Conservation (phyloP, 2,888 invertebrate genomes). For the Rhodophaea formosa region DNA sequence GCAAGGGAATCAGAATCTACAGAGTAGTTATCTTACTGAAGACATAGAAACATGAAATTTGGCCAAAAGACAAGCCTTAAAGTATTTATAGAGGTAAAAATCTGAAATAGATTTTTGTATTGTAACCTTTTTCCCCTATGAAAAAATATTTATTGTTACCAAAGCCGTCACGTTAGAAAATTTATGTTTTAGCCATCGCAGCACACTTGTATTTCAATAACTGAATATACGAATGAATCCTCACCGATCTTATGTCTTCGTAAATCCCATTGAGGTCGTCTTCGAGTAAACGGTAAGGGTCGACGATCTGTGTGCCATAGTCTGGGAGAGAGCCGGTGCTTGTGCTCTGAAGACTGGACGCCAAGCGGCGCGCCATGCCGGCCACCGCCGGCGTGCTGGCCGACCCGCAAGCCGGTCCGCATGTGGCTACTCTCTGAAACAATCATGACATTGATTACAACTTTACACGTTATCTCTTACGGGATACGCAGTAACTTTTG, state of each 20-base stretch:
- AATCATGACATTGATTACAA: slow-evolving; percentile 12
- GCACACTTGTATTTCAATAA: background rate
- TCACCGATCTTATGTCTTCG: slow-evolving; percentile 91
- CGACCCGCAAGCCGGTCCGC: slow-evolving; percentile 64
- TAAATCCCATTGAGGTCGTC: slow-evolving; percentile 93
- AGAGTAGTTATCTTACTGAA: too few relatives aligned
- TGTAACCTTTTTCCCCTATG: too few relatives aligned
- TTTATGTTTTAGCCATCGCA: background rate
- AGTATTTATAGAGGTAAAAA: too few relatives aligned
- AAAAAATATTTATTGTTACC: background rate
- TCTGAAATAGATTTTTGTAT: too few relatives aligned
- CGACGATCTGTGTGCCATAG: slow-evolving; percentile 85
- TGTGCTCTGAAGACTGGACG: slow-evolving; percentile 88
- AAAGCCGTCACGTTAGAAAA: too few relatives aligned
- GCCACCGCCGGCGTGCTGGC: slow-evolving; percentile 51
- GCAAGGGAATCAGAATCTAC: too few relatives aligned
- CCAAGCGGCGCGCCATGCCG: slow-evolving; percentile 67
- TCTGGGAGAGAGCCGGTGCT: slow-evolving; percentile 91
- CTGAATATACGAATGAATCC: slow-evolving; percentile 21
- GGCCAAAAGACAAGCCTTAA: too few relatives aligned
- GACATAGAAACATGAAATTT: too few relatives aligned
- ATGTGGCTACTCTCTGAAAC: slow-evolving; percentile 71
- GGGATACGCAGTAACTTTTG: background rate
- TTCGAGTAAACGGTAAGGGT: slow-evolving; percentile 92
- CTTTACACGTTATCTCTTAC: background rate